phyloP scores from a whole-genome alignment of 2,888 invertebrate species.

The Seladonia tumulorum region DNA sequence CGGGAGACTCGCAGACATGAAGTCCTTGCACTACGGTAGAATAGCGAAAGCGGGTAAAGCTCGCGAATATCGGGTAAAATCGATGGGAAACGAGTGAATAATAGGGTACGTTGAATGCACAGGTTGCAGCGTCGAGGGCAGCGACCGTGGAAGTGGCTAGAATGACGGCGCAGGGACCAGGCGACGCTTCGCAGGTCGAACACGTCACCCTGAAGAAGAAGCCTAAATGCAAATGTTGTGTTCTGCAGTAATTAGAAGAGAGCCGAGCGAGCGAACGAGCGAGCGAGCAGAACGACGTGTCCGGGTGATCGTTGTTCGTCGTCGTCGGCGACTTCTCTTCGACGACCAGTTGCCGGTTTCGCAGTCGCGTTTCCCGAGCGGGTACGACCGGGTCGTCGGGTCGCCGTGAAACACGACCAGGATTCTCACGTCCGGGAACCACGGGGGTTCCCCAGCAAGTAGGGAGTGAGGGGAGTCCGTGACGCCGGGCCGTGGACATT shows the following conservation, averaged over 20 bases:
- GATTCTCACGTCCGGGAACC: neutral
- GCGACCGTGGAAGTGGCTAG: constrained; percentile 89
- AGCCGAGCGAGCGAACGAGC: constrained; percentile 7
- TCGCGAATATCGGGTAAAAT: neutral
- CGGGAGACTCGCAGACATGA: too few species aligned
- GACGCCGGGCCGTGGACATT: constrained; percentile 2
- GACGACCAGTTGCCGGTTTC: constrained; percentile 1
- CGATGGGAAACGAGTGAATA: neutral
- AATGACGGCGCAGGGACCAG: constrained; percentile 90
- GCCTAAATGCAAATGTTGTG: constrained; percentile 97
- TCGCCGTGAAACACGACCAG: constrained; percentile 14
- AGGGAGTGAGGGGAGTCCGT: neutral
- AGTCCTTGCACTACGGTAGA: neutral
- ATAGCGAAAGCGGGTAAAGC: neutral
- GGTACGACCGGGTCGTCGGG: neutral
- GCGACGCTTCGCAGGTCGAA: constrained; percentile 91
- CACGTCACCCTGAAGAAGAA: constrained; percentile 97
- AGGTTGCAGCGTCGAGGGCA: constrained; percentile 81
- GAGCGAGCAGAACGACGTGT: constrained; percentile 17
- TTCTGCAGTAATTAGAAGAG: constrained; percentile 90
- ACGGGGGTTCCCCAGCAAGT: neutral
- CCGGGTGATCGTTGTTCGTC: constrained; percentile 25
- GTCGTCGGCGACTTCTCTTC: constrained; percentile 8
- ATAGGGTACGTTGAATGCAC: constrained; percentile 20
- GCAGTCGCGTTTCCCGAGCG: constrained; percentile 3